Conservation (phyloP, 1,140 invertebrate genomes). For the Drosophila tropicalis region DNA sequence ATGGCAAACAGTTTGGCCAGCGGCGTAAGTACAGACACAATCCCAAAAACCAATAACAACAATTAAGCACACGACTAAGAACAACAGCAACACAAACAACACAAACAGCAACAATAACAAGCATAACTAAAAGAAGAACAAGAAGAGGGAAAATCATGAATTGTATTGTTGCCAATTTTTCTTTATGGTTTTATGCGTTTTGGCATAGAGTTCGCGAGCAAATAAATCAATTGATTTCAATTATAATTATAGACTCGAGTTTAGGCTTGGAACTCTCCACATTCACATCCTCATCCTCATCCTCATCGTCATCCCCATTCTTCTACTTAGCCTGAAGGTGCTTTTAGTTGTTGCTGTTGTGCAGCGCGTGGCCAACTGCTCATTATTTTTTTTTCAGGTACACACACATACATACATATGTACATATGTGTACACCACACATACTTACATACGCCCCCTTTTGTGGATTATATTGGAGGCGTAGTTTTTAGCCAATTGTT, state of each 20-base stretch:
- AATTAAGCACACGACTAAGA: conserved; percentile 61
- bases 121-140: conserved; percentile 3
- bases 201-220: conserved; percentile 72
- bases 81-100: conserved; percentile 40
- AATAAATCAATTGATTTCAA: conserved; percentile 82
- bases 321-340: conserved; percentile 45
- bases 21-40: conserved; percentile 42
- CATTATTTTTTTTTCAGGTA: conserved; percentile 70
- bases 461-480: conserved; percentile 49
- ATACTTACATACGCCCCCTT: conserved; percentile 54
- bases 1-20: conserved; percentile 48
- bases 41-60: conserved; percentile 73
- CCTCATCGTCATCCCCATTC: conserved; percentile 14
- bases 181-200: conserved; percentile 81
- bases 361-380: conserved; percentile 77
- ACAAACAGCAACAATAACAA: conserved; percentile 39
- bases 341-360: conserved; percentile 29
- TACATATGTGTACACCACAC: neutral
- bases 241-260: conserved; percentile 76
- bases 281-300: conserved; percentile 11
- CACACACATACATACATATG: conserved; percentile 9
- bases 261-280: conserved; percentile 36
- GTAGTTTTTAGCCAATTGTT: conserved; percentile 75
- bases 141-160: conserved; percentile 37
- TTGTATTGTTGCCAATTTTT: conserved; percentile 79